Evolutionary conservation across 1,140 invertebrate species (phyloP), one percentile per base, ranked within the genome.

Genomic region (Chironomus tepperi): DNA sequence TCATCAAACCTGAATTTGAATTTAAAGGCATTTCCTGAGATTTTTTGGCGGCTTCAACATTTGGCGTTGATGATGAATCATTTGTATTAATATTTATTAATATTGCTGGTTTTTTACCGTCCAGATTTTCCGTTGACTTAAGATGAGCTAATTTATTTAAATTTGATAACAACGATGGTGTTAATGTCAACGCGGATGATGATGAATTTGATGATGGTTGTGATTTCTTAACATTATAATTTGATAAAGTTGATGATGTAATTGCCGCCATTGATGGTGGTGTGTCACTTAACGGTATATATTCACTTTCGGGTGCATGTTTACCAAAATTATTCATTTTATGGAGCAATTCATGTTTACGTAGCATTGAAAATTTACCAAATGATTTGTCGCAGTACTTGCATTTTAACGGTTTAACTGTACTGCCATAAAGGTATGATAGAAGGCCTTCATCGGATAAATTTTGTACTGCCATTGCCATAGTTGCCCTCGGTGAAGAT

Each of bases 141-240:
- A 70, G 18, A 70, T 70, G 16, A 18, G 65, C 65, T 18, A 70
- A 21, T 70, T 70, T 70, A 70, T 70, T 70, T 10, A 70, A 21
- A 70, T 70, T 70, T 70, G 65, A 70, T 21, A 70, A 16, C 19
- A 70, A 21, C 18, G 65, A 70, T 70, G 65, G 65, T 10, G 65
- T 70, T 70, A 70, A 21, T 70, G 65, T 70, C 10, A 70, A 70
- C n/a, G 65, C 65, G 6, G 65, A 70, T 19, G 65, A 57, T 57
- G 47, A n/a, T 10, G 10, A 10, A 57, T 57, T 57, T 10, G 47
- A 57, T n/a, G 47, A 57, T 57, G 9, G 47, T 57, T 57, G 47
- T 57, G 9, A n/a, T 12, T 12, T n/a, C 47, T 57, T 57, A 12
- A n/a, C 9, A 57, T n/a, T 57, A 10, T n/a, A 57, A 57, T 1